Percentiles rank a stretch among this genome's conserved stretches.
Evolutionary conservation across 1,140 invertebrate genomes (phyloP).

Genomic region (Centruroides sculpturatus): DNA sequence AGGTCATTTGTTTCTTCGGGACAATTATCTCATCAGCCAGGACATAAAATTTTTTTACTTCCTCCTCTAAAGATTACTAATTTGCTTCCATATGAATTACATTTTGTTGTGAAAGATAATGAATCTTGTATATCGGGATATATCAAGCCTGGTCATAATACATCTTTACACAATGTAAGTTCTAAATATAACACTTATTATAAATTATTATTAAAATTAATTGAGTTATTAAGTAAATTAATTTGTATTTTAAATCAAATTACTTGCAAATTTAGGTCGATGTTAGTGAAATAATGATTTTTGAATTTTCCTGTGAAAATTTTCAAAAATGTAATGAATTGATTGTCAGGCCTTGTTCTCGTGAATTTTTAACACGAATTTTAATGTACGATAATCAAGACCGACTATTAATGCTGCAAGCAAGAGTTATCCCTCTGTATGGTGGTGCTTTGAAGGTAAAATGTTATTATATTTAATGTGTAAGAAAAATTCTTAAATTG

Average conservation of each 20-base stretch:
- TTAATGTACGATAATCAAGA: conserved; percentile 51
- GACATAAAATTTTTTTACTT: conserved; percentile 66
- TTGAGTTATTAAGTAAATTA: neutral
- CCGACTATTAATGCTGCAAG: conserved; percentile 56
- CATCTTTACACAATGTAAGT: conserved; percentile 28
- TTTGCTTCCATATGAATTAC: conserved; percentile 41
- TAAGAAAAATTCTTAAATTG: neutral
- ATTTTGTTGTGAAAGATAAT: conserved; percentile 43
- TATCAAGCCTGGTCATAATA: conserved; percentile 44
- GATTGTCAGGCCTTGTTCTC: conserved; percentile 30
- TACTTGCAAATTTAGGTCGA: conserved; percentile 40
- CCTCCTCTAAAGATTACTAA: conserved; percentile 63
- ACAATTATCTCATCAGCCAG: conserved; percentile 40
- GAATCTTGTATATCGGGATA: conserved; percentile 29
- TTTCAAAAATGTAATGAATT: conserved; percentile 53
- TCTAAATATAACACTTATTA: neutral
- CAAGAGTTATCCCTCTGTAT: conserved; percentile 36
- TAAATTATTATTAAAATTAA: too few relatives aligned
- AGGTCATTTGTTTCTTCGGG: neutral
- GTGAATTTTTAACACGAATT: conserved; percentile 36
- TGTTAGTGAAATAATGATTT: conserved; percentile 48
- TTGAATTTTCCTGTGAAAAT: conserved; percentile 63
- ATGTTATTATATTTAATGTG: neutral
- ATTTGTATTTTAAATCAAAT: neutral
- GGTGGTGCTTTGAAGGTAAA: conserved; percentile 38